These are phyloP conservation scores for Deladenus siricidicola DNA, from an alignment of 2,888 invertebrate species.

Conservation along the genomic window DNA sequence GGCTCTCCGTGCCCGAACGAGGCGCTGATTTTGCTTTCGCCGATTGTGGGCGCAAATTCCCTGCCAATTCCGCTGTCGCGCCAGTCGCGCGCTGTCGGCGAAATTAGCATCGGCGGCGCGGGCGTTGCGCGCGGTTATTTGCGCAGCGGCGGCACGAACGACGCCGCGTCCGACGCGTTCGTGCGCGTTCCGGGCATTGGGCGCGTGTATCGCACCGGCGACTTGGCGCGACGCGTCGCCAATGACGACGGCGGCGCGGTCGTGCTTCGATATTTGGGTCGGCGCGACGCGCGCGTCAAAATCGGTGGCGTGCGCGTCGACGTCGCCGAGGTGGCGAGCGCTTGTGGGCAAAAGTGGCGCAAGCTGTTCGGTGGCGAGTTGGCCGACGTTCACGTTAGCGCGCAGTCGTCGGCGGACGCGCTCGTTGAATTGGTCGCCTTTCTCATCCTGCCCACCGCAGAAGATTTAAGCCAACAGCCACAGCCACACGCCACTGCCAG, in stretches of 20 bases:
- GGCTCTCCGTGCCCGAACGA: constrained; percentile 1
- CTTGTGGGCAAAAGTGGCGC: not conserved
- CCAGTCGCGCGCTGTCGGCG: constrained; percentile 16
- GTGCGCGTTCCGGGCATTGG: not conserved
- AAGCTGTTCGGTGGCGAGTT: not conserved
- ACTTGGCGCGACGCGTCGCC: constrained; percentile 13
- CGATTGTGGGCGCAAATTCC: not conserved
- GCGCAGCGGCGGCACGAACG: not conserved
- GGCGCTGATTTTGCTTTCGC: not conserved
- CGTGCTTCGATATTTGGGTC: constrained; percentile 23
- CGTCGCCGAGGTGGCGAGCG: constrained; percentile 1
- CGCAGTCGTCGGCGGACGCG: no score
- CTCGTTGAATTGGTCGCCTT: not conserved
- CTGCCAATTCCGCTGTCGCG: not conserved
- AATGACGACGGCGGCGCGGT: not conserved
- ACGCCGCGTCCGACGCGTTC: not conserved
- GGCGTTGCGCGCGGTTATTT: constrained; percentile 27
- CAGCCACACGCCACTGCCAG: no score
- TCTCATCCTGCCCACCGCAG: no score
- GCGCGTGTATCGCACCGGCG: constrained; percentile 20
- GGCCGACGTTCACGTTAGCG: not conserved
- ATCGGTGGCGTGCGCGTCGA: constrained; percentile 21
- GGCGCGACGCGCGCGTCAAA: constrained; percentile 38
- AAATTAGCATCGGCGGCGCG: constrained; percentile 16
- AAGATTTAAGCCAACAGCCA: no score